Conservation (phyloP, 2,113 vertebrate genomes). For the Amia ocellicauda region DNA sequence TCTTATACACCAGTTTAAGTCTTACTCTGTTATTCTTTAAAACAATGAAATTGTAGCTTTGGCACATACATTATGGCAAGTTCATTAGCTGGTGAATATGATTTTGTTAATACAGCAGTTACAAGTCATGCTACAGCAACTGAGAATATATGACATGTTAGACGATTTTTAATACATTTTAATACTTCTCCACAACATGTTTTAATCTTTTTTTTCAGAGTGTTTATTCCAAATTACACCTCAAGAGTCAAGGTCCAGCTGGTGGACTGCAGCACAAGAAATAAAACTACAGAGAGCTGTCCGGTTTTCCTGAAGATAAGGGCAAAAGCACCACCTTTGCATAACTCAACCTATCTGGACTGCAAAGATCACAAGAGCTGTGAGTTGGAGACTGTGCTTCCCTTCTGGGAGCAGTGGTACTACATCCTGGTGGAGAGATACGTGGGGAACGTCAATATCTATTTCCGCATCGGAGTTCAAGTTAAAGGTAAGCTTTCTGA, state of each 20-base stretch:
- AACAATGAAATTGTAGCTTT: too few relatives aligned
- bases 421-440: conserved; percentile 89
- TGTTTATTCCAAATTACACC: conserved; percentile 91
- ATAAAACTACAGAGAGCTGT: conserved; percentile 65
- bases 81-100: too few relatives aligned
- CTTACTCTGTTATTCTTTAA: too few relatives aligned
- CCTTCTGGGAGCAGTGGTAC: conserved; percentile 96
- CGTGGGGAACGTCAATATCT: conserved; percentile 63
- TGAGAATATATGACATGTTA: too few relatives aligned
- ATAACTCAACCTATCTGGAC: conserved; percentile 87
- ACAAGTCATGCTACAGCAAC: too few relatives aligned
- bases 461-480: conserved; percentile 84
- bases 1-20: too few relatives aligned
- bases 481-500: conserved; percentile 79
- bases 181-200: too few relatives aligned
- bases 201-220: conserved; percentile 59
- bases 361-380: conserved; percentile 75
- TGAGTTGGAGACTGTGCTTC: conserved; percentile 73
- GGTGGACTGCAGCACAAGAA: conserved; percentile 72
- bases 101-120: too few relatives aligned
- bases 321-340: conserved; percentile 87
- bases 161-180: too few relatives aligned
- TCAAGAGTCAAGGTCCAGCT: conserved; percentile 85
- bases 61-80: too few relatives aligned
- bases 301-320: conserved; percentile 84